phyloP scores from a whole-genome alignment of 1,140 invertebrate species.

The Mizuhopecten yessoensis region DNA sequence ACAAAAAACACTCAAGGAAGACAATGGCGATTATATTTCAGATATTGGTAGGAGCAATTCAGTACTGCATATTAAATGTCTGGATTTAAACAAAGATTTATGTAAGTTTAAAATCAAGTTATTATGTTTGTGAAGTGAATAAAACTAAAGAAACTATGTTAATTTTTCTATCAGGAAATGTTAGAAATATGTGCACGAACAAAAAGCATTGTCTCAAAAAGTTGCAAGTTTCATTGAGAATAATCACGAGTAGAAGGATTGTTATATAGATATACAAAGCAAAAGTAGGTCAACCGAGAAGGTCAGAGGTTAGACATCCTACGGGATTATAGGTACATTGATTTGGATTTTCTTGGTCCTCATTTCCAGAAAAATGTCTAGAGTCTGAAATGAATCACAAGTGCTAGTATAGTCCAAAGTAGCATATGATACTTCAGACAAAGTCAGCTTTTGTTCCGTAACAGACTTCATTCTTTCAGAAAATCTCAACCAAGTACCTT shows the following conservation, averaged over 20 bases:
- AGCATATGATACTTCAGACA: neutral
- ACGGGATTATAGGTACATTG: neutral
- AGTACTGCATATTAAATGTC: too few relatives aligned
- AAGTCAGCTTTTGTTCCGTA: neutral
- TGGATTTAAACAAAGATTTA: too few relatives aligned
- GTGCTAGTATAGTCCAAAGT: neutral
- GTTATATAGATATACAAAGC: constrained; percentile 39
- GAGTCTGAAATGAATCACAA: neutral
- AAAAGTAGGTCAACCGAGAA: neutral
- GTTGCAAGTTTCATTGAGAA: neutral
- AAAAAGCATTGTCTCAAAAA: neutral
- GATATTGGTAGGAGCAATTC: too few relatives aligned
- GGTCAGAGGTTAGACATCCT: neutral
- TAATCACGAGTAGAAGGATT: neutral
- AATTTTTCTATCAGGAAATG: neutral
- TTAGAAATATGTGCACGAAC: neutral
- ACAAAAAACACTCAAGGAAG: too few relatives aligned
- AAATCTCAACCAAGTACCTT: neutral
- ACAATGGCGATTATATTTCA: too few relatives aligned
- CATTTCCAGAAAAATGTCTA: neutral
- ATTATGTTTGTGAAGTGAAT: too few relatives aligned
- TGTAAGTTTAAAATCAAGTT: too few relatives aligned
- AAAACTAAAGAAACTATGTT: neutral
- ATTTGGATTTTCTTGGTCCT: neutral
- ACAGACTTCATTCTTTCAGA: neutral